Evolutionary conservation across 2,113 vertebrate genomes (phyloP).

Genomic region (Sciurus niger): DNA sequence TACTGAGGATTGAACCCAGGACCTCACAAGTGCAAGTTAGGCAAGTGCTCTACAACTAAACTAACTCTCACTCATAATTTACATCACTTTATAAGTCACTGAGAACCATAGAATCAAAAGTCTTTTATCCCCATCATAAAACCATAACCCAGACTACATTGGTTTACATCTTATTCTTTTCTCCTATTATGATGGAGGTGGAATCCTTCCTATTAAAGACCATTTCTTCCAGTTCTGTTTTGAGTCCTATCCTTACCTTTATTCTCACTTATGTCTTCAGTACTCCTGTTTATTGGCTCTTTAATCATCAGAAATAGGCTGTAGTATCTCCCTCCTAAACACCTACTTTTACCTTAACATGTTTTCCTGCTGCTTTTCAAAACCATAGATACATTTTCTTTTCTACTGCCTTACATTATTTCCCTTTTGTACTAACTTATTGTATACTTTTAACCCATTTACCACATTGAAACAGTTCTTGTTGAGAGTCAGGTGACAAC

Average conservation of each 20-base stretch:
- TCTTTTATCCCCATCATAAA: not conserved
- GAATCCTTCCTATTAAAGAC: not conserved
- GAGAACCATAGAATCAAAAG: not conserved
- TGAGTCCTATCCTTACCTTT: not conserved
- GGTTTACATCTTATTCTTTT: not conserved
- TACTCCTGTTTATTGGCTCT: not conserved
- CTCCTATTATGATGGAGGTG: not conserved
- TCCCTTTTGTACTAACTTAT: not conserved
- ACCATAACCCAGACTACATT: not conserved
- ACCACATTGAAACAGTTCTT: not conserved
- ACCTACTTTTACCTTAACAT: not conserved
- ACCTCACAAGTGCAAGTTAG: not conserved
- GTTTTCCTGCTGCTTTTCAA: not conserved
- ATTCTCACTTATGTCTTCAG: not conserved
- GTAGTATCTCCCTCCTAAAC: not conserved
- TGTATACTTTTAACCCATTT: not conserved
- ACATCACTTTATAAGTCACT: not conserved
- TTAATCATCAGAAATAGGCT: not conserved
- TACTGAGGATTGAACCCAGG: no score
- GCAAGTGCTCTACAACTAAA: not conserved
- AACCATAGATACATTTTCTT: not conserved
- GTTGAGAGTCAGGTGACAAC: not conserved
- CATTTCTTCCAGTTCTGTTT: not conserved
- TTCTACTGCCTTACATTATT: not conserved
- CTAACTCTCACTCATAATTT: not conserved